A percentile compares a stretch with the other conserved stretches of the same genome.
Evolutionary conservation across 2,888 invertebrate genomes (phyloP).

Genomic region (Nemotelus pantherinus): DNA sequence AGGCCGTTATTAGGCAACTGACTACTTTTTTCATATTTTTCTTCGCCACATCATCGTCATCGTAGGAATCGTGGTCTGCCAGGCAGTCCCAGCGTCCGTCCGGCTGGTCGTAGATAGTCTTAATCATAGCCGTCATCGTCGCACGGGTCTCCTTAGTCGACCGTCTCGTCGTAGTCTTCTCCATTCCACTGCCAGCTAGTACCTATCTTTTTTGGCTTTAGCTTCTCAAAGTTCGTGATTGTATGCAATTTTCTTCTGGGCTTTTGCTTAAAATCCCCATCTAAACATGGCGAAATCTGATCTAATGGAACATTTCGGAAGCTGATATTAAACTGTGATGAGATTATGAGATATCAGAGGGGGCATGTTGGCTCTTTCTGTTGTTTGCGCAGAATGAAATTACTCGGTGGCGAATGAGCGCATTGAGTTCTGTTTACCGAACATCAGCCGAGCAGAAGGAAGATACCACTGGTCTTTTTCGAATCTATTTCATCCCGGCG

Average conservation of each 20-base stretch:
- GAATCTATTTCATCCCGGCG: slow-evolving; percentile 27
- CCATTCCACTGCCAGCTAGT: background rate
- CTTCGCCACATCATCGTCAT: slow-evolving; percentile 3
- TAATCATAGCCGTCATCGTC: slow-evolving; percentile 9
- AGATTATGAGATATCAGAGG: slow-evolving; percentile 44
- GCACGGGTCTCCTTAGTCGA: background rate
- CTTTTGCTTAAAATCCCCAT: slow-evolving; percentile 40
- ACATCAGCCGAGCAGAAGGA: background rate
- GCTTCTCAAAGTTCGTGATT: slow-evolving; percentile 35
- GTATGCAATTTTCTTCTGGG: slow-evolving; percentile 44
- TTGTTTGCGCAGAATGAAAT: background rate
- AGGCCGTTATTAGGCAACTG: slow-evolving; percentile 16
- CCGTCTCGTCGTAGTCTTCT: background rate
- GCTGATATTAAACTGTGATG: slow-evolving; percentile 46
- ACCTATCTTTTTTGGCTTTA: background rate
- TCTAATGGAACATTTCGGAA: slow-evolving; percentile 50
- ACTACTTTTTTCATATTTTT: slow-evolving; percentile 16
- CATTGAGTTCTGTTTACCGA: slow-evolving; percentile 15
- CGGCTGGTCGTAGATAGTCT: background rate
- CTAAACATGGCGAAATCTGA: slow-evolving; percentile 50
- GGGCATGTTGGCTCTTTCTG: slow-evolving; percentile 1
- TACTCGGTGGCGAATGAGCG: background rate
- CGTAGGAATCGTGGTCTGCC: background rate
- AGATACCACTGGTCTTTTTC: slow-evolving; percentile 16
- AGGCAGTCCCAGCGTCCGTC: background rate